Conservation (phyloP, 2,113 vertebrate species). For the Amphiprion ocellaris region DNA sequence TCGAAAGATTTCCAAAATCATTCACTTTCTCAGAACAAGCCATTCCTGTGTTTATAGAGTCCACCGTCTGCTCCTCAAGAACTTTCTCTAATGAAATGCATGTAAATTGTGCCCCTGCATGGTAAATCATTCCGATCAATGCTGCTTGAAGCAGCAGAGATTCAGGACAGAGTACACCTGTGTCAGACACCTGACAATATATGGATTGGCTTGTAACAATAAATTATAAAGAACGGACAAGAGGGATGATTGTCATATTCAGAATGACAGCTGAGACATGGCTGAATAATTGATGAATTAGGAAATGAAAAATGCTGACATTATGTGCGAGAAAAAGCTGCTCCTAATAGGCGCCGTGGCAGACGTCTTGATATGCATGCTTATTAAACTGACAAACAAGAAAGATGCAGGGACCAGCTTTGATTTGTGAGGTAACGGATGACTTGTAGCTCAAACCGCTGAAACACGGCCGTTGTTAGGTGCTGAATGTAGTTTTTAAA, state of each 20-base stretch:
- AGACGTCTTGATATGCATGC: conserved; percentile 32
- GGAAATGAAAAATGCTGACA: conserved; percentile 53
- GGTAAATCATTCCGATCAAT: conserved; percentile 20
- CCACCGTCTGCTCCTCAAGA: neutral
- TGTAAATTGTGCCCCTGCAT: neutral
- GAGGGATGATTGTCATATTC: conserved; percentile 54
- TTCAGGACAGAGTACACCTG: neutral
- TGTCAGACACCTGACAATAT: neutral
- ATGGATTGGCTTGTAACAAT: neutral
- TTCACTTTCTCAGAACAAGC: neutral
- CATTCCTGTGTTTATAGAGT: neutral
- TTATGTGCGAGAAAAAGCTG: neutral
- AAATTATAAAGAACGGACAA: neutral
- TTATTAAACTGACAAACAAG: conserved; percentile 71
- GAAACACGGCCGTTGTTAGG: neutral
- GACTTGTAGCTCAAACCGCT: conserved; percentile 12
- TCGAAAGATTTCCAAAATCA: too few species aligned
- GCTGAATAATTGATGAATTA: conserved; percentile 74
- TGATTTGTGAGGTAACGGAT: conserved; percentile 28
- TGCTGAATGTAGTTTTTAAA: neutral
- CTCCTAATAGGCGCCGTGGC: neutral
- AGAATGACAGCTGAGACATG: conserved; percentile 47
- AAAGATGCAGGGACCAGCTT: conserved; percentile 33
- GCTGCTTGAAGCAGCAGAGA: neutral
- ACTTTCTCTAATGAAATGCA: neutral